Evolutionary conservation across 2,113 vertebrate species (phyloP).

Genomic region (Leptodactylus fuscus): DNA sequence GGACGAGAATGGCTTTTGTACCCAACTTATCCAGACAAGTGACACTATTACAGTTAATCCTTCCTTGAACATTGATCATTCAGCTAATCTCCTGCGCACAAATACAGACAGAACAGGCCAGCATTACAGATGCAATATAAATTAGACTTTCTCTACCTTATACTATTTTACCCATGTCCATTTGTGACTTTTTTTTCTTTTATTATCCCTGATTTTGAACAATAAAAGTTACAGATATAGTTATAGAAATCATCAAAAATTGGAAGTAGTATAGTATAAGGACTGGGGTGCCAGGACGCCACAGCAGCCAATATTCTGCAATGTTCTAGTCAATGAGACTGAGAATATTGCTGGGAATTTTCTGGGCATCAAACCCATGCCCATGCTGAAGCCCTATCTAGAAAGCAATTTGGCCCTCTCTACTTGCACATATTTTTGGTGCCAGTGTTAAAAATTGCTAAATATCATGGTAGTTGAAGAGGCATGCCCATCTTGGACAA

Average conservation of each 20-base stretch:
- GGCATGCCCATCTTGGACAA: no score
- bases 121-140: background rate
- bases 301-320: background rate
- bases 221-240: no score
- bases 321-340: background rate
- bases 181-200: background rate
- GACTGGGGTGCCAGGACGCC: no score
- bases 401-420: background rate
- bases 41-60: conserved; percentile 34
- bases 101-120: background rate
- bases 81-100: conserved; percentile 18
- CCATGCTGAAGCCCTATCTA: background rate
- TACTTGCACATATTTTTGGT: no score
- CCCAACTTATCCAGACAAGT: conserved; percentile 47
- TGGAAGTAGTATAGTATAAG: no score
- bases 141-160: background rate
- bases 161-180: background rate
- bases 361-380: background rate
- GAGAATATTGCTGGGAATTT: background rate
- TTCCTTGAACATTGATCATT: conserved; percentile 46
- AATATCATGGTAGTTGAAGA: no score
- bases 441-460: no score
- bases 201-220: background rate
- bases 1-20: conserved; percentile 23
- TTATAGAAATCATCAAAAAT: no score